Percentiles rank a stretch among this genome's conserved stretches.
phyloP scores from a whole-genome alignment of 2,797 vertebrate genomes.

The Sebastes baramenuke region DNA sequence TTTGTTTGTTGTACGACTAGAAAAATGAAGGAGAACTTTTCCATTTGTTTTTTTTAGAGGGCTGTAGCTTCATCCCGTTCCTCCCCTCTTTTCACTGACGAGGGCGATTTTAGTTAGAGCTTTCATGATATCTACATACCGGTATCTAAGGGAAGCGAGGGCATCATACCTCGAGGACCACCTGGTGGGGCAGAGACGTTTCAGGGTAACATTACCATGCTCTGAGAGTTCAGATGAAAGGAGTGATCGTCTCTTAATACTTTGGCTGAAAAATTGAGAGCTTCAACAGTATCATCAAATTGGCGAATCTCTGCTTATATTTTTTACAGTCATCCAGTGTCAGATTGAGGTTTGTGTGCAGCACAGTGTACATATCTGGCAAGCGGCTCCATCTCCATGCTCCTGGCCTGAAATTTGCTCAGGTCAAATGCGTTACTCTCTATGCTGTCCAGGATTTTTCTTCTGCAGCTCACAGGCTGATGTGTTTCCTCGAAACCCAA shows the following conservation, averaged over 20 bases:
- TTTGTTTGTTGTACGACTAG: neutral
- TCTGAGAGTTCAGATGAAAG: neutral
- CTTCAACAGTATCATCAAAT: neutral
- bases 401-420: neutral
- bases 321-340: neutral
- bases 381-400: neutral
- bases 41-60: too few species aligned
- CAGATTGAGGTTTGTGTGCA: neutral
- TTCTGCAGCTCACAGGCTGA: neutral
- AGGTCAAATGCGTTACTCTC: neutral
- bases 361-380: neutral
- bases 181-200: neutral
- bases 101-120: neutral
- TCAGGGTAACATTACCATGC: neutral
- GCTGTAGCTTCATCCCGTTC: too few species aligned
- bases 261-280: neutral
- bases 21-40: neutral
- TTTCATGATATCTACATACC: neutral
- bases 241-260: neutral
- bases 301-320: neutral
- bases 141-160: neutral
- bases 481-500: too few species aligned
- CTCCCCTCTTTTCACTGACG: too few species aligned
- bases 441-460: neutral
- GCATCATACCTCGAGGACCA: neutral